Conservation (phyloP, 2,888 invertebrate species). For the Trichopoda pennipes region DNA sequence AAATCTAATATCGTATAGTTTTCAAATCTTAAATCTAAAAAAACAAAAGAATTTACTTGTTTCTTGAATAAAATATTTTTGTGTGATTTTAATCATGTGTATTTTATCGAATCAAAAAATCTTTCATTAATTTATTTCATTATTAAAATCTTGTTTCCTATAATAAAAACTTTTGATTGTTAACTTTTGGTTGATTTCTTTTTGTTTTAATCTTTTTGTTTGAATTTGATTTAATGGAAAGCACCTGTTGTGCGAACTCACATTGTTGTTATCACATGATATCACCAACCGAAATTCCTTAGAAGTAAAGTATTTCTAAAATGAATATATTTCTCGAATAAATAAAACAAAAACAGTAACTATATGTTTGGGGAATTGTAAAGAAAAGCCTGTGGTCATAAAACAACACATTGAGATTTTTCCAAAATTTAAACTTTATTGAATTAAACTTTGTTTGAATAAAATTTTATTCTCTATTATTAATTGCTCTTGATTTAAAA, state of each 20-base stretch:
- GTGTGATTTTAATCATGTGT: not conserved
- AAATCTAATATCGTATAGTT: conserved; percentile 9
- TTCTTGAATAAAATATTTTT: conserved; percentile 32
- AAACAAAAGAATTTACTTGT: conserved; percentile 35
- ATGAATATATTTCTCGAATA: conserved; percentile 71
- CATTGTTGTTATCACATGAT: conserved; percentile 78
- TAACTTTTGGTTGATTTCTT: conserved; percentile 34
- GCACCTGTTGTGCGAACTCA: conserved; percentile 76
- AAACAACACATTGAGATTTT: conserved; percentile 13
- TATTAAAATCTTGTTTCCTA: conserved; percentile 35
- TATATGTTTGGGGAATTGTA: not conserved
- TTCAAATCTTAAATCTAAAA: not conserved
- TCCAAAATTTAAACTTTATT: not conserved
- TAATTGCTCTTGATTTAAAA: not conserved
- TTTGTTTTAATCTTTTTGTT: conserved; percentile 29
- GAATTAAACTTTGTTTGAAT: not conserved
- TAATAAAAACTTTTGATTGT: conserved; percentile 35
- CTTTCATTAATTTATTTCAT: conserved; percentile 34
- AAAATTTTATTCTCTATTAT: not conserved
- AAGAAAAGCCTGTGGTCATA: not conserved
- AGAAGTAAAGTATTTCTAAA: conserved; percentile 77
- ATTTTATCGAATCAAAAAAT: conserved; percentile 27
- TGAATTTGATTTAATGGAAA: conserved; percentile 61
- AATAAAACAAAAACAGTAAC: conserved; percentile 1
- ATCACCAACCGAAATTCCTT: conserved; percentile 79